A percentile compares a stretch with the other conserved stretches of the same genome.
Evolutionary conservation across 1,140 invertebrate species (phyloP).

Genomic region (Holotrichia oblita): DNA sequence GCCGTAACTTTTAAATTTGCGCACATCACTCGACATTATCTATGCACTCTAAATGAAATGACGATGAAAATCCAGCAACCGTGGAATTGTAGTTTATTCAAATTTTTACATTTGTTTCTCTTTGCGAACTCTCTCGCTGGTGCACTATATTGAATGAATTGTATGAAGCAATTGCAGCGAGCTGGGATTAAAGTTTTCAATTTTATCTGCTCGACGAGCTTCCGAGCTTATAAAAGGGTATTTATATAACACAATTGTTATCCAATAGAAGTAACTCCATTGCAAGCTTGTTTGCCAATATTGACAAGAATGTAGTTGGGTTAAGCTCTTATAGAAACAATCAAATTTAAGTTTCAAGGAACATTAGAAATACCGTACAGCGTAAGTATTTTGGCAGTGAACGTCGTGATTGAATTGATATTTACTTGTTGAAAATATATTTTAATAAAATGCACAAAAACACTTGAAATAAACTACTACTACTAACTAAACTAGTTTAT

Average conservation of each 20-base stretch:
- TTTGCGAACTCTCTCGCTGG: neutral
- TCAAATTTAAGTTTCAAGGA: neutral
- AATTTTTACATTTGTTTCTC: neutral
- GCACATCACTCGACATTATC: neutral
- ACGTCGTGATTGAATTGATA: no score
- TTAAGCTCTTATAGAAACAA: neutral
- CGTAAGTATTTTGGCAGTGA: no score
- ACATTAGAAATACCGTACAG: neutral
- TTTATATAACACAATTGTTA: neutral
- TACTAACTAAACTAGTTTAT: no score
- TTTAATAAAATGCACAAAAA: no score
- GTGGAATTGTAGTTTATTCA: neutral
- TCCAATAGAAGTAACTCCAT: neutral
- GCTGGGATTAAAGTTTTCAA: slow-evolving; percentile 7
- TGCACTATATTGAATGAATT: neutral
- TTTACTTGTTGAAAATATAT: no score
- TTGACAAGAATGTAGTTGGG: neutral
- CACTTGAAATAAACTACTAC: no score
- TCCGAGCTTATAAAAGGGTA: neutral
- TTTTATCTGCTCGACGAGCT: neutral
- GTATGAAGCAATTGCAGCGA: neutral
- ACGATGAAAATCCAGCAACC: neutral
- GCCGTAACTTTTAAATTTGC: neutral
- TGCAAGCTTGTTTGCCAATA: neutral
- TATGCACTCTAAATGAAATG: neutral